phyloP scores from a whole-genome alignment of 2,888 invertebrate species.

The Erpobdella octoculata region DNA sequence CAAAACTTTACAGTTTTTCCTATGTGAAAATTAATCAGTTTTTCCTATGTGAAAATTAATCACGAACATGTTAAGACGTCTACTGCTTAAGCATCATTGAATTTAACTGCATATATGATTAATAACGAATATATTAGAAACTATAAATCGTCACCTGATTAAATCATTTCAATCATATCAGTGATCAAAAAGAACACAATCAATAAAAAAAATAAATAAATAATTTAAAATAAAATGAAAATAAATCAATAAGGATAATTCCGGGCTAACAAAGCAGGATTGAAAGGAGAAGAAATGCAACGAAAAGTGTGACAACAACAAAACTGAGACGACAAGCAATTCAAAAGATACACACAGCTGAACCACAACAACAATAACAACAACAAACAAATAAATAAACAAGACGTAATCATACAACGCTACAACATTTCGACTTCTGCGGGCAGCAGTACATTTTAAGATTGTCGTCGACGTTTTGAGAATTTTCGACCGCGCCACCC shows the following conservation, averaged over 20 bases:
- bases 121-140: too few species aligned
- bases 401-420: constrained; percentile 9
- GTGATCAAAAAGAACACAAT: neutral
- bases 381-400: neutral
- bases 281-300: neutral
- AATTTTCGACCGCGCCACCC: neutral
- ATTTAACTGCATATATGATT: too few species aligned
- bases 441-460: constrained; percentile 1
- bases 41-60: too few species aligned
- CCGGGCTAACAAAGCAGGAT: neutral
- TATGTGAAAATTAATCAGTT: too few species aligned
- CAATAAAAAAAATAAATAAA: neutral
- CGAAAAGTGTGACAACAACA: neutral
- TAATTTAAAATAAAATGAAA: neutral
- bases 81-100: too few species aligned
- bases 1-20: too few species aligned
- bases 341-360: neutral
- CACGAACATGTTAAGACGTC: too few species aligned
- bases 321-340: neutral
- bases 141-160: neutral
- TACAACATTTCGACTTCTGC: constrained; percentile 22
- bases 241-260: neutral
- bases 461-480: neutral
- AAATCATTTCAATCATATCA: neutral
- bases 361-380: neutral